Base-by-base conservation (phyloP, 2,113 vertebrate species). In the Tupaia tana region DNA sequence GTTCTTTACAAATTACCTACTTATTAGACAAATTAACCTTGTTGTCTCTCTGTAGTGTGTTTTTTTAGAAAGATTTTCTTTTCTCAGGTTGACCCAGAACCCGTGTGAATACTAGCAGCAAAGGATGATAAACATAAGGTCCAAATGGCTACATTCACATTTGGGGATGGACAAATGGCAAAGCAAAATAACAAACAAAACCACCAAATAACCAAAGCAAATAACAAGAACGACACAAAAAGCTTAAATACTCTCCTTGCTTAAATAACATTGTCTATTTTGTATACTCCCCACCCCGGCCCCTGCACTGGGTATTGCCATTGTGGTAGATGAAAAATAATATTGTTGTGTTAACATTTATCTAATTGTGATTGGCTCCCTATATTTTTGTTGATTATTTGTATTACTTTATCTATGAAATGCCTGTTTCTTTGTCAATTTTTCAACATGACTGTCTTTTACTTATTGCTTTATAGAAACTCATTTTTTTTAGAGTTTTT, bases 71-170 rank as follows among this genome's bases (percentile, higher is more conserved):
- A 43, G 43, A 43, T 43, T 43, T 43, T 43, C 43, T 43, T 43
- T 43, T 43, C 43, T 43, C 43, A 43, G 6, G 29, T 19, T 24
- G 24, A 69, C 43, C 69, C 54, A 29, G 18, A 25, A 31, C 8
- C 31, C 8, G 2, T 64, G 2, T 61, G 11, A 10, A 13, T 25
- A 1, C 10, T 58, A 18, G 24, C 12, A 8, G 18, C 14, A 4
- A 24, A 52, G 54, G 31, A 25, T 3, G 20, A 59, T 22, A 93
- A 2, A 34, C 6, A 6, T 43, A 16, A 54, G 4, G 12, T 89
- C 19, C 54, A 5, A 52, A 25, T 80, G 59, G n/a, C 13, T 59
- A 7, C 13, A 31, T n/a, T 61, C 29, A 34, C 43, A 85, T 31
- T n/a, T 25, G 10, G 7, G 74, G 67, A 73, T 74, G 52, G n/a